Conservation (phyloP, 2,113 vertebrate species). For the Ameiurus melas region DNA sequence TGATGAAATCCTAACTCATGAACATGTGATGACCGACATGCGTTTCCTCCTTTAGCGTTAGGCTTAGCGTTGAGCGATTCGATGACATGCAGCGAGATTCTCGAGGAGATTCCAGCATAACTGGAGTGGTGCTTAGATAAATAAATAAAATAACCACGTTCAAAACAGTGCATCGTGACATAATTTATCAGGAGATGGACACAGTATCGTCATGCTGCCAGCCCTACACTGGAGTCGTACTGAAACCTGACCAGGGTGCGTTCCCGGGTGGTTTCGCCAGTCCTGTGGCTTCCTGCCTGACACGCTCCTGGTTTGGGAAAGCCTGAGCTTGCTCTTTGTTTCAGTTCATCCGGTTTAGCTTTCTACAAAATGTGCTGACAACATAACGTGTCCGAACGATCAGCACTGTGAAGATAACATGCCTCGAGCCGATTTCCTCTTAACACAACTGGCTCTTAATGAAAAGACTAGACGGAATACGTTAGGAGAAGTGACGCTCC, state of each 20-base stretch:
- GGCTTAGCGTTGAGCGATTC: too few relatives aligned
- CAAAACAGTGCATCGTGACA: too few relatives aligned
- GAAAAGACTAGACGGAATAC: not conserved
- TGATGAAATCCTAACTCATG: not conserved
- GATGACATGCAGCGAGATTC: too few relatives aligned
- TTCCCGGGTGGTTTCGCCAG: not conserved
- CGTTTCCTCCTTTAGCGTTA: not conserved
- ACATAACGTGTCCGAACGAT: not conserved
- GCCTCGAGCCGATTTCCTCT: not conserved
- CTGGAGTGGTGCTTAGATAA: not conserved
- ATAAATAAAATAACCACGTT: not conserved
- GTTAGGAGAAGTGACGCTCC: not conserved
- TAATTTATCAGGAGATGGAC: not conserved
- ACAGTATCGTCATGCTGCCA: not conserved
- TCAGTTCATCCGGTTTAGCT: not conserved
- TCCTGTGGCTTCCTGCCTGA: not conserved
- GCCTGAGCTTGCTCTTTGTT: not conserved
- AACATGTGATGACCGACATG: not conserved
- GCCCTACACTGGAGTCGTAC: accelerated
- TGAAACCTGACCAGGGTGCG: not conserved
- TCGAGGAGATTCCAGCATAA: not conserved
- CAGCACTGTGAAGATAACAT: not conserved
- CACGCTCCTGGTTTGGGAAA: not conserved
- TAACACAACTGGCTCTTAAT: not conserved
- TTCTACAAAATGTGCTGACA: not conserved